Percentiles rank a stretch among this genome's conserved stretches.
Conservation (phyloP, 1,140 invertebrate species). For the Trichoplusia ni region DNA sequence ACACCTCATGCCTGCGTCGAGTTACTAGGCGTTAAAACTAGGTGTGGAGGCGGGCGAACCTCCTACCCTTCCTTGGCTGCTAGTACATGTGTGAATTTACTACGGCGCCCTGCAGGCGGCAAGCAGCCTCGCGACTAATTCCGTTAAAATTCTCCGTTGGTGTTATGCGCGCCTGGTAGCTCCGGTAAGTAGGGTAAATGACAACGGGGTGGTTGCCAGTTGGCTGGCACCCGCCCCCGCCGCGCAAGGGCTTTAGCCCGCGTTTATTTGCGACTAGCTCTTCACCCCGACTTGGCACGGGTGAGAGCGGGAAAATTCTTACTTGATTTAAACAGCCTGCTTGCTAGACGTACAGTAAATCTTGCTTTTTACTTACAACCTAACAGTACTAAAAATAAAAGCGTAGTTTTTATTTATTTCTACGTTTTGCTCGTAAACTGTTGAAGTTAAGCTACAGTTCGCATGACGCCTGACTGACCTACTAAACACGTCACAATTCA, state of each 20-base stretch:
- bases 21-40: conserved; percentile 68
- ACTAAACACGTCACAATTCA: conserved; percentile 27
- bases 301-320: conserved; percentile 28
- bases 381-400: neutral
- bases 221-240: conserved; percentile 41
- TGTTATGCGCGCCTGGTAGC: conserved; percentile 52
- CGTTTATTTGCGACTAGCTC: conserved; percentile 44
- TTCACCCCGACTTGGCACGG: conserved; percentile 33
- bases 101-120: conserved; percentile 54
- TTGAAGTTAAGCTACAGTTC: neutral
- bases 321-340: conserved; percentile 31
- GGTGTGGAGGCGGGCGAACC: conserved; percentile 65
- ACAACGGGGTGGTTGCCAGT: conserved; percentile 47
- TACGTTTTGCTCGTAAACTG: neutral
- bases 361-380: conserved; percentile 5
- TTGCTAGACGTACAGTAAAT: conserved; percentile 24
- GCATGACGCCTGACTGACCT: conserved; percentile 23
- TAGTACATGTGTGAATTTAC: conserved; percentile 54
- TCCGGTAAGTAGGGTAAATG: conserved; percentile 57
- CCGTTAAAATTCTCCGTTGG: conserved; percentile 55
- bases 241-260: conserved; percentile 38
- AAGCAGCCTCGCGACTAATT: conserved; percentile 48
- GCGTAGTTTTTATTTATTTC: neutral
- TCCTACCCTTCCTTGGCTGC: conserved; percentile 44
- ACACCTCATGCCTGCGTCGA: conserved; percentile 55